Base-by-base conservation (phyloP, 2,113 vertebrate genomes). In the Glaucidium brasilianum region DNA sequence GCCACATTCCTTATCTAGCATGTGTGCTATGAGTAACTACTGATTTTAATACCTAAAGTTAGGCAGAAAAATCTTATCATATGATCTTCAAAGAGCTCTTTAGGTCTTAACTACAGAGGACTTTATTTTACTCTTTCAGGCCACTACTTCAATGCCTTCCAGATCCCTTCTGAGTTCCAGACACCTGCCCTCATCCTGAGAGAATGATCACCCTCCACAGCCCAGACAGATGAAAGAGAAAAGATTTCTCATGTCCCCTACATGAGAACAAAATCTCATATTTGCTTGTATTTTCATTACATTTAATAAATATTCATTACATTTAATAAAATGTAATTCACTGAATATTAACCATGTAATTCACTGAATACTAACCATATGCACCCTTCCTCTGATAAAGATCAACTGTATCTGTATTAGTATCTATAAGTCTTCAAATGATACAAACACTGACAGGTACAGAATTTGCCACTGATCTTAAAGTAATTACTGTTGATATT, bases 331-430 rank as follows among this genome's bases (percentile, higher is more conserved):
- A 34, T 79, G 25, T 8, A 62, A 49, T n/a, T 82, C 21, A 56
- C 7, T 79, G 17, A 74, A 55, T 86, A 92, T 34, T 63, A 64
- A n/a, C 6, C 35, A 56, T 50, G 25, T 8, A 62, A 49, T n/a
- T 82, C 21, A 56, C 7, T 79, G 17, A 74, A 55, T 86, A 92
- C 35, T 63, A 64, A n/a, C 6, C 35, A 56, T 50, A 52, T 21
- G 3, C 10, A 85, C 1, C 2, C 15, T 73, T 86, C 47, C 20
- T 73, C 47, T 0, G 0, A 64, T 41, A 93, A 73, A 86, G 73
- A 68, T 50, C 25, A 74, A 16, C 30, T 67, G 9, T 21, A 82
- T 41, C 10, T 41, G 3, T 53, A 77, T 39, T 50, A 23, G 25
- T 26, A 84, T 45, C n/a, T 45, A 30, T 2, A 49, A 53, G 18